phyloP scores from a whole-genome alignment of 2,797 vertebrate species.

The Naso thynnoides region DNA sequence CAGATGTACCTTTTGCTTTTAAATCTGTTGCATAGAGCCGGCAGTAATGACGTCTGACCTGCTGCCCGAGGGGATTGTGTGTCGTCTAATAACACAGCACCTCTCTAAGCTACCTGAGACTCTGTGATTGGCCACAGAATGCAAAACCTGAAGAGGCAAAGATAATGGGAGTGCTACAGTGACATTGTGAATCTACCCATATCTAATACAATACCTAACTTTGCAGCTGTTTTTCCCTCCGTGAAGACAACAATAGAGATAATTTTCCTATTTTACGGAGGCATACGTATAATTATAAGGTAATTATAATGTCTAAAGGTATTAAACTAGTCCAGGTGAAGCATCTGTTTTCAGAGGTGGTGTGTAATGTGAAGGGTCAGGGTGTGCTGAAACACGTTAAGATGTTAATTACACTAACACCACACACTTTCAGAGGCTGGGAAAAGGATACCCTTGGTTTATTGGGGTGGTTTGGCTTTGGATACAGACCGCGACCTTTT shows the following conservation, averaged over 20 bases:
- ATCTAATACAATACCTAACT: constrained; percentile 4
- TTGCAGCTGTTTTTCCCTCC: constrained; percentile 7
- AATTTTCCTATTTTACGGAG: constrained; percentile 19
- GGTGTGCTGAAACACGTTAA: constrained; percentile 75
- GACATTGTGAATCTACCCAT: neutral
- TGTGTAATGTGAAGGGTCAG: constrained; percentile 69
- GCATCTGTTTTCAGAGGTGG: constrained; percentile 77
- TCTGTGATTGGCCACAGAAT: constrained; percentile 25
- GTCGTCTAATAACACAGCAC: constrained; percentile 15
- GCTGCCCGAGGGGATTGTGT: constrained; percentile 12
- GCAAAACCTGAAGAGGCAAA: constrained; percentile 35
- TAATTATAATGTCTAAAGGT: constrained; percentile 46
- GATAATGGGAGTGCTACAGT: constrained; percentile 21
- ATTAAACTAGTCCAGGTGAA: constrained; percentile 66
- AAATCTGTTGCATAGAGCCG: constrained; percentile 8
- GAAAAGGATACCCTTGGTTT: constrained; percentile 72
- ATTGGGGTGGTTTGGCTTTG: constrained; percentile 69
- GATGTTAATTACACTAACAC: constrained; percentile 73
- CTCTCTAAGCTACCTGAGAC: constrained; percentile 36
- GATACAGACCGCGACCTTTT: constrained; percentile 71
- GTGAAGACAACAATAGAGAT: constrained; percentile 17
- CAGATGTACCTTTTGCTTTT: constrained; percentile 28
- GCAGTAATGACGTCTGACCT: constrained; percentile 25
- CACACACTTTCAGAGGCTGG: constrained; percentile 59
- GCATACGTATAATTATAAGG: constrained; percentile 25